Evolutionary conservation across 1,140 invertebrate genomes (phyloP), one percentile per base, ranked within the genome.

Genomic region (Dinoponera quadriceps): DNA sequence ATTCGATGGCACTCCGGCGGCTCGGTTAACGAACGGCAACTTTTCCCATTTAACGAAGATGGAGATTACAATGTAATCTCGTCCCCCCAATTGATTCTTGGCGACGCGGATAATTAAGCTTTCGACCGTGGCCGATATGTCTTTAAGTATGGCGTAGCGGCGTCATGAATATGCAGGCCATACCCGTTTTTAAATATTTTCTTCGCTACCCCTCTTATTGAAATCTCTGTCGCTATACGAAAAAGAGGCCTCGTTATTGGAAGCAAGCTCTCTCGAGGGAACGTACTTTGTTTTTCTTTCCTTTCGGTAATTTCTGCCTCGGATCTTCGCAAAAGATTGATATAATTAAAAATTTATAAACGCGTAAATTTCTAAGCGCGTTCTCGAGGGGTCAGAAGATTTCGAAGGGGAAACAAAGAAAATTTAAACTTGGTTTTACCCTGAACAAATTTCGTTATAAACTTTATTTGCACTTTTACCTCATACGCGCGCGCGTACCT

Each of bases 31-130:
- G 84, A 88, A 88, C 63, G 25, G 20, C 51, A 85, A 88, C 83
- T 88, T 88, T 85, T 80, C 84, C 83, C 87, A 68, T 88, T 88
- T 88, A 88, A 85, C 78, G 68, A 78, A 85, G 60, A 85, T 51
- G 63, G 25, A 73, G 83, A 83, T 88, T 88, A 86, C 78, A 44
- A 78, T 57, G 69, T 75, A 83, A 87, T 72, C 66, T 73, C 62
- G n/a, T 59, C 27, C 57, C 59, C 25, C 13, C 22, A 75, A 80
- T 49, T 48, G 84, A 75, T 80, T 73, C 77, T 73, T 71, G 25
- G 62, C 48, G 72, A 65, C 88, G 57, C 33, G 63, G 75, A 89
- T 89, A 89, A 89, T 89, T 89, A 87, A 87, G 83, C 83, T 83
- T 85, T 89, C 71, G 51, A 51, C 49, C 25, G 54, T 55, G 33